phyloP scores from a whole-genome alignment of 2,797 vertebrate genomes.

The Trichosurus vulpecula region DNA sequence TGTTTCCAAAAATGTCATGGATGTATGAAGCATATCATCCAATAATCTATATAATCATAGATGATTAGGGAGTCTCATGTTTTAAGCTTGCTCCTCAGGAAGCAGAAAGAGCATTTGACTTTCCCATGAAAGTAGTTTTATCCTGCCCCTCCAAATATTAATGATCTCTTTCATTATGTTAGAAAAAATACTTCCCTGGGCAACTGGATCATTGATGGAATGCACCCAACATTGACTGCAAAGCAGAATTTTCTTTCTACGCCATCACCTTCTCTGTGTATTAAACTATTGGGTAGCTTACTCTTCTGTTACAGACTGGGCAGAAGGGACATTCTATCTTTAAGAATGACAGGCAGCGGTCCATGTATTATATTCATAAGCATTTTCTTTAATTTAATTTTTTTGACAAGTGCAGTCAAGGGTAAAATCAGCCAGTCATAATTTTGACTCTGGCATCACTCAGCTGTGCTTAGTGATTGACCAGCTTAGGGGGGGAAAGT shows the following conservation, averaged over 20 bases:
- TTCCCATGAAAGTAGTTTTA: slow-evolving; percentile 75
- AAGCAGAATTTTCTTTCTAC: slow-evolving; percentile 62
- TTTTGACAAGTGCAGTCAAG: slow-evolving; percentile 78
- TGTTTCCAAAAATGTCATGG: slow-evolving; percentile 59
- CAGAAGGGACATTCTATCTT: slow-evolving; percentile 74
- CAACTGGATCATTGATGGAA: slow-evolving; percentile 45
- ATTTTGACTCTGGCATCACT: slow-evolving; percentile 75
- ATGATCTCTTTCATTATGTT: slow-evolving; percentile 68
- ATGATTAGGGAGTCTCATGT: slow-evolving; percentile 46
- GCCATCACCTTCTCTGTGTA: slow-evolving; percentile 54
- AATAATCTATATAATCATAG: slow-evolving; percentile 66
- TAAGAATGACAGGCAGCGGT: slow-evolving; percentile 68
- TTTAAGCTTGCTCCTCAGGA: slow-evolving; percentile 73
- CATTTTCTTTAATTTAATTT: slow-evolving; percentile 77
- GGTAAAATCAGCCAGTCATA: slow-evolving; percentile 76
- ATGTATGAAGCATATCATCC: slow-evolving; percentile 38
- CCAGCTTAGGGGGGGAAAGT: slow-evolving; percentile 52
- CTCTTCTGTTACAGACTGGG: slow-evolving; percentile 67
- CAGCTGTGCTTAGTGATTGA: slow-evolving; percentile 70
- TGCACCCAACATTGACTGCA: slow-evolving; percentile 50
- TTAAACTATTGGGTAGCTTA: slow-evolving; percentile 67
- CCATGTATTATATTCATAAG: slow-evolving; percentile 77
- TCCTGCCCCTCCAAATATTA: slow-evolving; percentile 74
- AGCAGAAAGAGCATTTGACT: slow-evolving; percentile 66
- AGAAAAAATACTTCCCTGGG: slow-evolving; percentile 70